Evolutionary conservation across 2,113 vertebrate species (phyloP).

Genomic region (Megaceryle torquata): DNA sequence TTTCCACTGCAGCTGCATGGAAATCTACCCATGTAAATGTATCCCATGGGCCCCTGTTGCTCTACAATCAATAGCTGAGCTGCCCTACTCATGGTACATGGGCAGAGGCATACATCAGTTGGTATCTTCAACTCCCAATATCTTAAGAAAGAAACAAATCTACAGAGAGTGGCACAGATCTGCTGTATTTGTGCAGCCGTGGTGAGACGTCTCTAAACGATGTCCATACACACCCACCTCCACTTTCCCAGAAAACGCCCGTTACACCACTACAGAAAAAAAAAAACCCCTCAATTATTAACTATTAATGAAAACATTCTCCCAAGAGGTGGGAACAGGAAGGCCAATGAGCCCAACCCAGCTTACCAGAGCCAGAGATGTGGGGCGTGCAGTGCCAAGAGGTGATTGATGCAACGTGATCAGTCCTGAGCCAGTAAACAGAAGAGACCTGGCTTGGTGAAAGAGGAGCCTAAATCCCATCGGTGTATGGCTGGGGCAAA

Average conservation of each 20-base stretch:
- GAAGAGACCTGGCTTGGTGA: neutral
- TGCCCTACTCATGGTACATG: accelerated
- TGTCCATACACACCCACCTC: neutral
- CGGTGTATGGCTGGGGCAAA: neutral
- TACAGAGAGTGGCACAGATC: neutral
- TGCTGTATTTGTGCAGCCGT: neutral
- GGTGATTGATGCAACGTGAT: neutral
- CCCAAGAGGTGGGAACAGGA: neutral
- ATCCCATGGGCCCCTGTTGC: neutral
- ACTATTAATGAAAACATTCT: slow-evolving; percentile 4
- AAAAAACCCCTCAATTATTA: neutral
- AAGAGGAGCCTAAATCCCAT: neutral
- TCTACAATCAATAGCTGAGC: neutral
- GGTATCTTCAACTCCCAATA: neutral
- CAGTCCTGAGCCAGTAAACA: neutral
- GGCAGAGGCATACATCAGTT: neutral
- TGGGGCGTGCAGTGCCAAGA: neutral
- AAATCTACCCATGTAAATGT: neutral
- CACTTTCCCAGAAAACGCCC: slow-evolving; percentile 18
- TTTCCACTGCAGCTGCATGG: neutral
- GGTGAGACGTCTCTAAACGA: neutral
- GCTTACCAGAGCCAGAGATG: neutral
- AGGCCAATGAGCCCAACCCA: slow-evolving; percentile 9
- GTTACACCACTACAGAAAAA: neutral
- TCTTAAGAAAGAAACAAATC: neutral